These are phyloP conservation scores for Nematopogon swammerdamellus DNA, from an alignment of 2,888 invertebrate genomes.

Conservation along the genomic window DNA sequence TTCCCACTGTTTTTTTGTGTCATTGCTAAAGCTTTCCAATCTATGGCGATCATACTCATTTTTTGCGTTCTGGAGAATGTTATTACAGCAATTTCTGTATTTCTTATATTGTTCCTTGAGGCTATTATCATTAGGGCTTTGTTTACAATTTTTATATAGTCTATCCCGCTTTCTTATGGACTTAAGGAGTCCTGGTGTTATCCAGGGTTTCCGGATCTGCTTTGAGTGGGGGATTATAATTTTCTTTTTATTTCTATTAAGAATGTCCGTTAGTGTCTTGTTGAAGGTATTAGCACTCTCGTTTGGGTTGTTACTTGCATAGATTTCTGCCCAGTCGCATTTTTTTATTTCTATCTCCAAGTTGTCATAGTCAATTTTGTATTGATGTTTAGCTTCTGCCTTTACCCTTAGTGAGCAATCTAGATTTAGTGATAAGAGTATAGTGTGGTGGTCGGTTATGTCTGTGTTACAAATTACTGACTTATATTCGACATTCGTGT, in stretches of 20 bases:
- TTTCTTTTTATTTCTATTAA: background rate
- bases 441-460: background rate
- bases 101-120: background rate
- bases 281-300: background rate
- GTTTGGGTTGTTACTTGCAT: background rate
- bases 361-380: background rate
- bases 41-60: background rate
- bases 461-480: background rate
- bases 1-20: slow-evolving; percentile 2
- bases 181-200: background rate
- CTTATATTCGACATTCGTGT: background rate
- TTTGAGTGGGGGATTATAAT: background rate
- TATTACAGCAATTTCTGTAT: slow-evolving; percentile 2
- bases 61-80: slow-evolving; percentile 1
- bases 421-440: background rate
- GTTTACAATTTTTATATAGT: background rate
- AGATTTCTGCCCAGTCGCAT: background rate
- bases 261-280: background rate
- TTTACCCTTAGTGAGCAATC: background rate
- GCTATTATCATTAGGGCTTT: background rate
- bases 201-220: background rate
- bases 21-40: background rate
- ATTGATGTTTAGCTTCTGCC: background rate
- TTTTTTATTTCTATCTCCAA: background rate
- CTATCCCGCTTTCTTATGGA: background rate